Base-by-base conservation (phyloP, 2,888 invertebrate species). In the Caenorhabditis sp. region DNA sequence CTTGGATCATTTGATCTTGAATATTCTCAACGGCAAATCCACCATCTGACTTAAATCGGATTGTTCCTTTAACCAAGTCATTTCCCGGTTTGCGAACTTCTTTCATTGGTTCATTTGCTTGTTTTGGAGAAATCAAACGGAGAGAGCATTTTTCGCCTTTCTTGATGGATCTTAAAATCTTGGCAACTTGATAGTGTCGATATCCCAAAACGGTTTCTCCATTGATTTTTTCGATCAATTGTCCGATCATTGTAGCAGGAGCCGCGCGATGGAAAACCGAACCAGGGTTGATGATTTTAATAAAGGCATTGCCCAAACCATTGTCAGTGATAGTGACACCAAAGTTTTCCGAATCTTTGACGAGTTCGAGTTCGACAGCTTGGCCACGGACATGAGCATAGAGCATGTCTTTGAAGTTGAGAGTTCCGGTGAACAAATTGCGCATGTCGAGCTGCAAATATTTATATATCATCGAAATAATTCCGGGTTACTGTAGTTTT, bases 271-370 rank as follows among this genome's bases (percentile, higher is more conserved):
- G 77, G 85, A 96, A 94, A 85, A 96, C 92, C 77, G 95, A 95
- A 36, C 93, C 93, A 88, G 95, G 95, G 89, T 94, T 95, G 87
- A 99, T 95, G 80, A 95, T 91, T 89, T 99, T 99, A 76, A 99
- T 95, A 89, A 99, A 99, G 17, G 96, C 94, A 89, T 94, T 95
- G 31, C 97, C 97, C 21, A 94, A 94, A 0, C 97, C 97, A 89
- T 99, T 99, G 89, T 99, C 97, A 21, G 97, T 97, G 69, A 99
- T 96, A 43, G 97, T 97, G 73, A 99, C 91, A 20, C 99, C 99
- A 67, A 99, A 90, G 0, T 96, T 93, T 67, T 36, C 89, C 20
- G 96, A 95, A 8, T 93, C 92, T 91, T 99, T 99, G 1, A 93
- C 91, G 67, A 99, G 92, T 90, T 96, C 95, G 64, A 97, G 93